Evolutionary conservation across 2,797 vertebrate species (phyloP).

Genomic region (Hippoglossus hippoglossus): DNA sequence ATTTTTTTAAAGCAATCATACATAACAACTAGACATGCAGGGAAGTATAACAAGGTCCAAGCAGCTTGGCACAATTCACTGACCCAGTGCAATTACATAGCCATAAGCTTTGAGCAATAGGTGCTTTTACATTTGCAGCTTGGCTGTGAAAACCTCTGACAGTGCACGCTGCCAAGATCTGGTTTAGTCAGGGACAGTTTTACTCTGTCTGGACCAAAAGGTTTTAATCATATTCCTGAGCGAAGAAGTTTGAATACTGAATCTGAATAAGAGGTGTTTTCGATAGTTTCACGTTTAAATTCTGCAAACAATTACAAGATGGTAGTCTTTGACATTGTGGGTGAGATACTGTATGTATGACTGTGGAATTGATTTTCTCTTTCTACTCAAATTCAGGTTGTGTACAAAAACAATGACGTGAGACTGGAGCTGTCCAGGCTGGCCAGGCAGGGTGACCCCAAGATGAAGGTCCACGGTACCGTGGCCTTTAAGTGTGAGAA

Average conservation of each 20-base stretch:
- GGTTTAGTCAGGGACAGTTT: neutral
- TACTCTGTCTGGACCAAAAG: neutral
- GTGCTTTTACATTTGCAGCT: neutral
- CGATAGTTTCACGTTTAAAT: neutral
- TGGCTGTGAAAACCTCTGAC: neutral
- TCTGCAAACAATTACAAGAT: conserved; percentile 2
- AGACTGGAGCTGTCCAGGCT: conserved; percentile 94
- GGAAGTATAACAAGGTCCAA: neutral
- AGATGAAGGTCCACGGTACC: conserved; percentile 96
- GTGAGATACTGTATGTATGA: neutral
- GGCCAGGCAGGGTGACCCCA: conserved; percentile 93
- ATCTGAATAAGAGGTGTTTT: neutral
- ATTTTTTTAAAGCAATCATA: neutral
- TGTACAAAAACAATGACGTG: conserved; percentile 99
- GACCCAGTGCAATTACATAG: neutral
- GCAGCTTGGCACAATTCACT: neutral
- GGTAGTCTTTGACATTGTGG: neutral
- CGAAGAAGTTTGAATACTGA: neutral
- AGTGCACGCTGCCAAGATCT: neutral
- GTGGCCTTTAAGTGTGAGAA: conserved; percentile 99
- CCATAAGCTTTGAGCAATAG: neutral
- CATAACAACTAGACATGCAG: neutral
- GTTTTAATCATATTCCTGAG: neutral
- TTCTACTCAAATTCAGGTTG: conserved; percentile 87
- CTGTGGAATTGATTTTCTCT: neutral